Evolutionary conservation across 2,888 invertebrate genomes (phyloP), one percentile per base, ranked within the genome.

Genomic region (Clusia tigrina): DNA sequence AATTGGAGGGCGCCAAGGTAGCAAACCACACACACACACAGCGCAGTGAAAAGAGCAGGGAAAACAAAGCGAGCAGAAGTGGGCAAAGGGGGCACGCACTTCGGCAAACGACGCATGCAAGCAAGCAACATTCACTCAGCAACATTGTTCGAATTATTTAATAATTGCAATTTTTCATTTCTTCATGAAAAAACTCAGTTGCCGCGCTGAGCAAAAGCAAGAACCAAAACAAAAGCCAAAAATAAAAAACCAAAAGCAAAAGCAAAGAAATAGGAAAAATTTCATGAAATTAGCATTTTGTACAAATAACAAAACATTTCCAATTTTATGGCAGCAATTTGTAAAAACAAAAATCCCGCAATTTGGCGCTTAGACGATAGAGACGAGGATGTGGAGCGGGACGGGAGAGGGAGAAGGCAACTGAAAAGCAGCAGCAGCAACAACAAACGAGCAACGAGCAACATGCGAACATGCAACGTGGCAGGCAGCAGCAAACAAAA

Each of bases 211-310:
- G 64, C 60, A 54, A 6, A 37, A 23, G 2, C 2, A 55, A 9
- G 32, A 64, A 62, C 58, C 58, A 22, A 9, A 25, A 58, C n/a
- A 52, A 52, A 58, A 58, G 23, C 6, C 18, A 32, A 37, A n/a
- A 26, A 55, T 23, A 24, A n/a, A n/a, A 2, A n/a, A n/a, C 23
- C 2, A 23, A 46, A 57, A 17, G 58, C 37, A 48, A 42, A 62
- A 55, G 60, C 57, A 60, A 63, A 64, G 46, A 64, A 67, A 56
- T 10, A 59, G 64, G 63, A 72, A 71, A 63, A 73, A 72, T 72
- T 74, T 74, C 71, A 74, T 73, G 71, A 73, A 78, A 76, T 78
- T 78, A 78, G 71, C 72, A 74, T 78, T 77, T 74, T 67, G 69
- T 71, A 70, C 68, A 73, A 76, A 74, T 72, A 72, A 70, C 73